phyloP scores from a whole-genome alignment of 2,113 vertebrate species.

The Pterophyllum scalare region DNA sequence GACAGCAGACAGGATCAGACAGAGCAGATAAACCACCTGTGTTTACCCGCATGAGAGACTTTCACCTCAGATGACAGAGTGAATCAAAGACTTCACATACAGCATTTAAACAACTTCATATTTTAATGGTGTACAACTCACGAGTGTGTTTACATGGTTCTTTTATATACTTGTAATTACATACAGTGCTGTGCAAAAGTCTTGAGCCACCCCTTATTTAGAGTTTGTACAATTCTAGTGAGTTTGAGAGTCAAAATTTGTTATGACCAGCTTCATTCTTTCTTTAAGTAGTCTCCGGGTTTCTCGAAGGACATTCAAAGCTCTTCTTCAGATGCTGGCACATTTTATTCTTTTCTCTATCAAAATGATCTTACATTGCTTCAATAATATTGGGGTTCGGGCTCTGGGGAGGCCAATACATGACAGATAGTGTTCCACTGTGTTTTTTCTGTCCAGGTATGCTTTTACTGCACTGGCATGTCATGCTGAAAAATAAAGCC shows the following conservation, averaged over 20 bases:
- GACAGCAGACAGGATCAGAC: slow-evolving; percentile 68
- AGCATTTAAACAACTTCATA: background rate
- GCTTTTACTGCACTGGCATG: background rate
- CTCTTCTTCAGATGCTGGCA: too few species aligned
- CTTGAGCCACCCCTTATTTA: background rate
- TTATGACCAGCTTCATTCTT: too few species aligned
- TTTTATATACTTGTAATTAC: background rate
- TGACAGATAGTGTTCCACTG: background rate
- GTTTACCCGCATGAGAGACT: slow-evolving; percentile 65
- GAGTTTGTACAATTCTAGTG: too few species aligned
- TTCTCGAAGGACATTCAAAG: too few species aligned
- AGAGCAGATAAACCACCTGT: slow-evolving; percentile 71
- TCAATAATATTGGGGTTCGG: background rate
- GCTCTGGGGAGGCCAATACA: background rate
- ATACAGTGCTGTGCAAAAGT: background rate
- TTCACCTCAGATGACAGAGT: slow-evolving; percentile 46
- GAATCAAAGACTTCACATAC: slow-evolving; percentile 34
- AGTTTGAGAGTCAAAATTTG: too few species aligned
- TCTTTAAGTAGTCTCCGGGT: too few species aligned
- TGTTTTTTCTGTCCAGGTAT: background rate
- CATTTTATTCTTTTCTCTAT: too few species aligned
- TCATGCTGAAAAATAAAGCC: too few species aligned
- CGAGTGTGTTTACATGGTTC: background rate
- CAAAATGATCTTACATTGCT: background rate
- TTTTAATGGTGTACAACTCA: background rate